A percentile compares a stretch with the other conserved stretches of the same genome.
Conservation (phyloP, 1,140 invertebrate genomes). For the Venustaconcha ellipsiformis region DNA sequence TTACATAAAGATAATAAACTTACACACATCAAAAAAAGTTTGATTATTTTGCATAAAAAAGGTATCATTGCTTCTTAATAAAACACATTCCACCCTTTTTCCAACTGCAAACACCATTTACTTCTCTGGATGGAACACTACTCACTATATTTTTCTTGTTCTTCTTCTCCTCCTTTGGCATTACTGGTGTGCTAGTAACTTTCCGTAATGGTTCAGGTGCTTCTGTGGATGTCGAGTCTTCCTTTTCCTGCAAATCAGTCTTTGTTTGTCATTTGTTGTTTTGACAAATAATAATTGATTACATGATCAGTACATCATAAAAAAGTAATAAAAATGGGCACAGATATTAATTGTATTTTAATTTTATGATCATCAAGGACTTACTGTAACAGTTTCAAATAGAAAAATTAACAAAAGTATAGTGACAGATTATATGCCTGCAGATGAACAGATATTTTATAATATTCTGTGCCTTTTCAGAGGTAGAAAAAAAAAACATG, state of each 20-base stretch:
- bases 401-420: too few relatives aligned
- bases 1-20: not conserved
- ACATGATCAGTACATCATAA: too few relatives aligned
- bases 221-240: not conserved
- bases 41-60: not conserved
- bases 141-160: constrained; percentile 19
- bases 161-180: constrained; percentile 13
- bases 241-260: constrained; percentile 7
- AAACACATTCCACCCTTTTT: too few relatives aligned
- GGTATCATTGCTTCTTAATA: too few relatives aligned
- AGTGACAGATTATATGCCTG: too few relatives aligned
- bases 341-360: not conserved
- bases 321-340: not conserved
- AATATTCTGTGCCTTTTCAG: too few relatives aligned
- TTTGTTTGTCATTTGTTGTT: too few relatives aligned
- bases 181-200: constrained; percentile 24
- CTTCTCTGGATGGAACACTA: not conserved
- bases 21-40: not conserved
- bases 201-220: constrained; percentile 22
- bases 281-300: too few relatives aligned
- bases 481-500: too few relatives aligned
- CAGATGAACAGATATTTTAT: too few relatives aligned
- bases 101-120: not conserved
- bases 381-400: too few relatives aligned
- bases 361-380: not conserved